These are phyloP conservation scores for Stichodactyla mertensii DNA, from an alignment of 64 coral and sea anemone species.

Conservation along the genomic window DNA sequence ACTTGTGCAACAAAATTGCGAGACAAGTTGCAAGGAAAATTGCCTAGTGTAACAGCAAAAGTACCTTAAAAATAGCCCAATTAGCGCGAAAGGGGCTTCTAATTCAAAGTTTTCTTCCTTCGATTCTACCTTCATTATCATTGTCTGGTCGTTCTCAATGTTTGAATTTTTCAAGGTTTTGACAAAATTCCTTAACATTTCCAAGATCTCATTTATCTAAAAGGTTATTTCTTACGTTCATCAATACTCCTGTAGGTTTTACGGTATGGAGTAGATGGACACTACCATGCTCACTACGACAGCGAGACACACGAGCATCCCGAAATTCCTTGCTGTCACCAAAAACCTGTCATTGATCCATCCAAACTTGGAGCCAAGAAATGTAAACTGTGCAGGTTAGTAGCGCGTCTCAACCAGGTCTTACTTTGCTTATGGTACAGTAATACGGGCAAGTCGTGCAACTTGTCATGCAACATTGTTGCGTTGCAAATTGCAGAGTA, in stretches of 20 bases:
- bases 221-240: too few species aligned
- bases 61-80: too few species aligned
- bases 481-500: neutral
- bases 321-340: conserved; percentile 63
- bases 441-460: too few species aligned
- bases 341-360: conserved; percentile 21
- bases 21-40: too few species aligned
- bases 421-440: neutral
- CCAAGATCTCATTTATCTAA: too few species aligned
- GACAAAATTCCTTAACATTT: too few species aligned
- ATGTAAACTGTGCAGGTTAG: conserved; percentile 80
- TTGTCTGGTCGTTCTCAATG: too few species aligned
- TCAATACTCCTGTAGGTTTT: conserved; percentile 34
- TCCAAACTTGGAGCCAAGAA: conserved; percentile 7
- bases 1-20: too few species aligned
- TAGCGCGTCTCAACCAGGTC: neutral
- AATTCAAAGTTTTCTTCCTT: neutral
- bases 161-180: too few species aligned
- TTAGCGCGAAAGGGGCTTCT: too few species aligned
- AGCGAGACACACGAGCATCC: conserved; percentile 56
- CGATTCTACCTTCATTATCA: too few species aligned
- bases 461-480: neutral
- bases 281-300: conserved; percentile 75
- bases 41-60: too few species aligned
- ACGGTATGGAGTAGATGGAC: conserved; percentile 60